These are phyloP conservation scores for rabbit (Oryctolagus cuniculus) DNA, from an alignment of 2,113 vertebrate genomes.

Conservation along the genomic window DNA sequence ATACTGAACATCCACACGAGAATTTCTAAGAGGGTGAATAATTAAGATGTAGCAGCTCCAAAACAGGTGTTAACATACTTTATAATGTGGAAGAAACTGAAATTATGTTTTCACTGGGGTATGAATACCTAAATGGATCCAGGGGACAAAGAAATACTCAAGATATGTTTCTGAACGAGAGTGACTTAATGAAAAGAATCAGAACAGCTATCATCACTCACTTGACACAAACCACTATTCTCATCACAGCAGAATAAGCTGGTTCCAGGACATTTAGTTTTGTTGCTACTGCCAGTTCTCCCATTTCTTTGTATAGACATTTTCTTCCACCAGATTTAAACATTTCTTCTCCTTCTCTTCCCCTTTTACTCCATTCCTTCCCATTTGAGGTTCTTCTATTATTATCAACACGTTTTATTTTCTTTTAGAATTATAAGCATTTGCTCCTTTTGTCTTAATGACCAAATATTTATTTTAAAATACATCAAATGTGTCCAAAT, in stretches of 20 bases:
- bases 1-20: not conserved
- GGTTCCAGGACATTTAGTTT: not conserved
- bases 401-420: not conserved
- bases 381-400: not conserved
- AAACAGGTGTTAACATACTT: not conserved
- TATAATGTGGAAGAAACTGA: not conserved
- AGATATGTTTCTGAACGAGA: not conserved
- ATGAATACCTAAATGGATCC: not conserved
- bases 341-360: not conserved
- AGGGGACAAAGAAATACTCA: not conserved
- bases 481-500: not conserved
- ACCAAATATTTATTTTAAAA: constrained; percentile 36
- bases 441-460: not conserved
- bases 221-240: too few relatives aligned
- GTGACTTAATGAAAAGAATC: not conserved
- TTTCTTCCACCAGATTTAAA: not conserved
- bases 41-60: not conserved
- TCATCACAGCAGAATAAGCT: not conserved
- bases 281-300: too few relatives aligned
- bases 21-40: not conserved
- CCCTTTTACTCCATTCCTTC: not conserved
- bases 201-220: not conserved
- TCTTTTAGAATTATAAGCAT: not conserved
- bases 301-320: not conserved
- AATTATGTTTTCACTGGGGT: not conserved